Percentiles rank a stretch among this genome's conserved stretches.
Evolutionary conservation across 2,113 vertebrate species (phyloP).

Genomic region (Tragelaphus imberbis): DNA sequence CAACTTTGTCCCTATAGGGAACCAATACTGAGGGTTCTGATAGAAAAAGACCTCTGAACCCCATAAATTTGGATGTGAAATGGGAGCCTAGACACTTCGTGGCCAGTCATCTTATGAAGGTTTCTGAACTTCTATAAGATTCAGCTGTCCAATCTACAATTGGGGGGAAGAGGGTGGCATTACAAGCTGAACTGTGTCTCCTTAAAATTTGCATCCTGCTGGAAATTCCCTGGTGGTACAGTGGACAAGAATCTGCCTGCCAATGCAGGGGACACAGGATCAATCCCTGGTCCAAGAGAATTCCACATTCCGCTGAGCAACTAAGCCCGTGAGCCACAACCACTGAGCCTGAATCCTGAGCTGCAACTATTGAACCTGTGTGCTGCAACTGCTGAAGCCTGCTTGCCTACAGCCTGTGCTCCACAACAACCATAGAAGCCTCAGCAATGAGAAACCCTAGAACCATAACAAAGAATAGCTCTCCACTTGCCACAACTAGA

Average conservation of each 20-base stretch:
- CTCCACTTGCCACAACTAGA: neutral
- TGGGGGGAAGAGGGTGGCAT: neutral
- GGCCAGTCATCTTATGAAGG: neutral
- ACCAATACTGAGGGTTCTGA: neutral
- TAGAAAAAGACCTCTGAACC: neutral
- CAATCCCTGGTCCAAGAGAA: neutral
- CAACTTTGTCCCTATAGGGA: neutral
- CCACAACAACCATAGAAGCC: neutral
- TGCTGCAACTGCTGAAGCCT: neutral
- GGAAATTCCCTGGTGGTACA: neutral
- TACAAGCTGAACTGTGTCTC: neutral
- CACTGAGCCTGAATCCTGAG: neutral
- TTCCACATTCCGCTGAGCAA: neutral
- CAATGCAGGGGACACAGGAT: neutral
- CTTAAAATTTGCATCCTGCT: neutral
- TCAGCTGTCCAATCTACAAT: neutral
- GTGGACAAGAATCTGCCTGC: neutral
- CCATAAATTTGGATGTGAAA: neutral
- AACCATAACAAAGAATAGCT: neutral
- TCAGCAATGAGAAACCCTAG: neutral
- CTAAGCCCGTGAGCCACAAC: rapidly evolving
- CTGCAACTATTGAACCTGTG: neutral
- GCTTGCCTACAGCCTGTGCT: neutral
- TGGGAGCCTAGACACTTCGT: neutral
- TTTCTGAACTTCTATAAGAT: neutral